These are phyloP conservation scores for Aurelia aurita DNA, from an alignment of 30 jellyfish, hydroid and myxozoan species.

Conservation along the genomic window DNA sequence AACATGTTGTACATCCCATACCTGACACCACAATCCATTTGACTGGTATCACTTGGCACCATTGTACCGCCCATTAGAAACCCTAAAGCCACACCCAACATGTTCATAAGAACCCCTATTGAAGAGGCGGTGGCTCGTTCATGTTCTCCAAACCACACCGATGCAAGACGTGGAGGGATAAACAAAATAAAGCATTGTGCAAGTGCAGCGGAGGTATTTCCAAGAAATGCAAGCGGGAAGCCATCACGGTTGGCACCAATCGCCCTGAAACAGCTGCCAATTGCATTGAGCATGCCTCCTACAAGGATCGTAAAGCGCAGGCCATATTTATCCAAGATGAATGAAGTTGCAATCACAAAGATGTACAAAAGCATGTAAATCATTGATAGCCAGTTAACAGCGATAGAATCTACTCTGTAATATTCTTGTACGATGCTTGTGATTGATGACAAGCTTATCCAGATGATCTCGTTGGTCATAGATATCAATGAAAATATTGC, in stretches of 20 bases:
- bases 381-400: slow-evolving; percentile 91
- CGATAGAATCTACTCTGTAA: slow-evolving; percentile 74
- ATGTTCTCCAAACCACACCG: slow-evolving; percentile 94
- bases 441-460: slow-evolving; percentile 91
- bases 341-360: slow-evolving; percentile 73
- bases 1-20: slow-evolving; percentile 71
- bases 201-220: slow-evolving; percentile 88
- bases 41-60: slow-evolving; percentile 69
- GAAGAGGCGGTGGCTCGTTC: slow-evolving; percentile 98
- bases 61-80: slow-evolving; percentile 93
- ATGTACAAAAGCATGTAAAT: slow-evolving; percentile 82
- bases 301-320: slow-evolving; percentile 77
- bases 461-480: slow-evolving; percentile 88
- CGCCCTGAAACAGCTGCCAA: slow-evolving; percentile 87
- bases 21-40: slow-evolving; percentile 70
- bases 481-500: slow-evolving; percentile 90
- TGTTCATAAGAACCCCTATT: slow-evolving; percentile 88
- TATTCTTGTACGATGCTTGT: slow-evolving; percentile 84
- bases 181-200: slow-evolving; percentile 90
- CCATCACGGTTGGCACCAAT: slow-evolving; percentile 93
- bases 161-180: slow-evolving; percentile 93
- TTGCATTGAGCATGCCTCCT: slow-evolving; percentile 87
- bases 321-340: slow-evolving; percentile 80
- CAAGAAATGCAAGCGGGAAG: slow-evolving; percentile 76
- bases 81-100: slow-evolving; percentile 95